These are phyloP conservation scores for Notothenia coriiceps DNA, from an alignment of 2,113 vertebrate species.

Conservation along the genomic window DNA sequence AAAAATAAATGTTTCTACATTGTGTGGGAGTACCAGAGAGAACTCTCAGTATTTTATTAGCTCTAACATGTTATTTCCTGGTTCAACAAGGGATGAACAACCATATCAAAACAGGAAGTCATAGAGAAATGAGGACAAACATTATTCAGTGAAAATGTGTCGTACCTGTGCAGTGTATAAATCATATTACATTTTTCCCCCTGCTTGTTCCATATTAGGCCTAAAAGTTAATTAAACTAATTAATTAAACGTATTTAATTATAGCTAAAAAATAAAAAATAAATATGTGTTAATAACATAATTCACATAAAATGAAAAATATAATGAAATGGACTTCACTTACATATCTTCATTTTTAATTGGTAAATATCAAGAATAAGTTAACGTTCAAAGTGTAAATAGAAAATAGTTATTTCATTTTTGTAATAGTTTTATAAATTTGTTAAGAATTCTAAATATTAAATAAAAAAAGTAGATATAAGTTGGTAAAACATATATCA, in stretches of 20 bases:
- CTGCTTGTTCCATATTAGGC: not conserved
- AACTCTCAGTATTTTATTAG: not conserved
- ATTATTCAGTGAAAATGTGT: not conserved
- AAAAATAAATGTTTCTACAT: not conserved
- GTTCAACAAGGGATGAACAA: conserved; percentile 5
- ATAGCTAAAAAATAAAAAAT: too few relatives aligned
- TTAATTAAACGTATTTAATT: not conserved
- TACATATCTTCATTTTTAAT: too few relatives aligned
- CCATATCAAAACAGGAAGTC: not conserved
- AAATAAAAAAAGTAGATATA: too few relatives aligned
- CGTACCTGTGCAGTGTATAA: not conserved
- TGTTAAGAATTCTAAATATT: too few relatives aligned
- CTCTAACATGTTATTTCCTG: not conserved
- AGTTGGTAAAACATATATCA: not conserved
- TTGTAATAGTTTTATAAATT: too few relatives aligned
- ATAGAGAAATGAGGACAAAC: not conserved
- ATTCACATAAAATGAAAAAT: too few relatives aligned
- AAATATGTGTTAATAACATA: too few relatives aligned
- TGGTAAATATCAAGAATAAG: too few relatives aligned
- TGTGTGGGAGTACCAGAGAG: not conserved
- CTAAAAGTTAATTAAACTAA: not conserved
- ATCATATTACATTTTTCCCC: not conserved
- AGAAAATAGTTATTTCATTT: too few relatives aligned
- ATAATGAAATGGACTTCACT: too few relatives aligned
- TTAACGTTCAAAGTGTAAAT: too few relatives aligned